Evolutionary conservation across 2,888 invertebrate genomes (phyloP), one percentile per base, ranked within the genome.

Genomic region (Ectobius pallidus): DNA sequence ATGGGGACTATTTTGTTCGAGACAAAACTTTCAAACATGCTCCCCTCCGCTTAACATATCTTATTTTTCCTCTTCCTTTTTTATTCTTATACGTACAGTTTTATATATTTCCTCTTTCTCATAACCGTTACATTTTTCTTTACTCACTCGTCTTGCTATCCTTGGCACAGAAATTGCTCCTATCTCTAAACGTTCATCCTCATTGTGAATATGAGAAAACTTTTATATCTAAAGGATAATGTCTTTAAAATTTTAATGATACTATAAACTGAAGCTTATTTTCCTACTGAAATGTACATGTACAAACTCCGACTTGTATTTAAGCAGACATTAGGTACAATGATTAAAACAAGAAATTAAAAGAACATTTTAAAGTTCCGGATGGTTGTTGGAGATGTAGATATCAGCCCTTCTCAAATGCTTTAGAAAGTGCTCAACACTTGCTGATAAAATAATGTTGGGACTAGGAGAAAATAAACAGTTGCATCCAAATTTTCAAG

Each of bases 171-270:
- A n/a, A 1, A 46, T n/a, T n/a, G 4, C n/a, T 7, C n/a, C 46
- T 20, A 20, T 46, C 18, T 46, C 18, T n/a, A 18, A 46, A 46
- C 46, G 18, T 46, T 46, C 1, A 4, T 46, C n/a, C 18, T 9
- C n/a, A n/a, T 20, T 46, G 20, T 9, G 46, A 46, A 46, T 46
- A 18, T 18, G 18, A 18, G 46, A 46, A 46, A 46, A 46, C 18
- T 46, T 46, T 46, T 46, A 2, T 18, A n/a, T 20, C n/a, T n/a
- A 58, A 70, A 70, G 55, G 61, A 32, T 39, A 68, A 68, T 52
- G 58, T 44, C 39, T 58, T 58, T 22, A 61, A 61, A 58, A 70
- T 70, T 70, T 70, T 70, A 70, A 61, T 42, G 55, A 70, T 25
- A 1, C 25, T 42, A 42, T 9, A 22, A 46, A 42, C 44, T 18